These are phyloP conservation scores for Tetraodon nigroviridis DNA, from an alignment of 2,113 vertebrate species.

Conservation along the genomic window DNA sequence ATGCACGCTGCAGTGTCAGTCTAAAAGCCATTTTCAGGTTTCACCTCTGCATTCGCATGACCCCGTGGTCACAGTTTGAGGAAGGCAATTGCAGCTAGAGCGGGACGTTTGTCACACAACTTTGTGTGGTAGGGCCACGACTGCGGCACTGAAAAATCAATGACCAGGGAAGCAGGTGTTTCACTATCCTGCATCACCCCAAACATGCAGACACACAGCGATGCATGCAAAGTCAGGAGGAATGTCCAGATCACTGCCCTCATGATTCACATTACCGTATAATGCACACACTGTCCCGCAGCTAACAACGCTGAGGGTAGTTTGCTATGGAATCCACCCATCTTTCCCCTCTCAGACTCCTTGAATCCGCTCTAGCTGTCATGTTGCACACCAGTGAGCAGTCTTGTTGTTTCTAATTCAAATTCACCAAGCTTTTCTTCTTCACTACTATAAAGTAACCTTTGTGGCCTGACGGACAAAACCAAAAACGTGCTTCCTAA, in stretches of 20 bases:
- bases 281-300: slow-evolving; percentile 39
- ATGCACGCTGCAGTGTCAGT: not conserved
- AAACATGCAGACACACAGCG: not conserved
- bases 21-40: not conserved
- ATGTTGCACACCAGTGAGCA: not conserved
- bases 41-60: too few species aligned
- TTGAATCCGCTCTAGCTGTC: slow-evolving; percentile 5
- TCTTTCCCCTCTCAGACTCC: not conserved
- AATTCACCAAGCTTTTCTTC: slow-evolving; percentile 6
- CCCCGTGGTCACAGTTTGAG: too few species aligned
- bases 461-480: not conserved
- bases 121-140: not conserved
- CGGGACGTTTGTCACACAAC: not conserved
- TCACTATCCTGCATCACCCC: slow-evolving; percentile 1
- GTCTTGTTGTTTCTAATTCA: not conserved
- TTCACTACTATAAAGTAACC: not conserved
- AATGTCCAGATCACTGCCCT: slow-evolving; percentile 40
- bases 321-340: slow-evolving; percentile 25
- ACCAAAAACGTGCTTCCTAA: slow-evolving; percentile 15
- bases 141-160: not conserved
- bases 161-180: not conserved
- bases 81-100: not conserved
- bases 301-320: slow-evolving; percentile 47
- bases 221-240: slow-evolving; percentile 3
- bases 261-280: slow-evolving; percentile 63